phyloP scores from a whole-genome alignment of 2,888 invertebrate species.

The Cyaniris semiargus region DNA sequence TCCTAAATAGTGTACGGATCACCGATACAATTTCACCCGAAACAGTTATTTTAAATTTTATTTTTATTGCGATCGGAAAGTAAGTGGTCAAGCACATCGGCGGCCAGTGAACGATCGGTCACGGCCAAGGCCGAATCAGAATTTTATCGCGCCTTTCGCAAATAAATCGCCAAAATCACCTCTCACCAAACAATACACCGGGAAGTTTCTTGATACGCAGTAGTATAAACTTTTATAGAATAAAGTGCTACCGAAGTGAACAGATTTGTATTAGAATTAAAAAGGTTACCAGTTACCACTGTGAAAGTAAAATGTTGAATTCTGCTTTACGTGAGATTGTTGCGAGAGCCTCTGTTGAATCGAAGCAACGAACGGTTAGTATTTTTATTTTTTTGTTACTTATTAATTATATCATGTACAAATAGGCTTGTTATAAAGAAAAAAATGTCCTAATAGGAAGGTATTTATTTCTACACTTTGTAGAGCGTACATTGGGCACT shows the following conservation, averaged over 20 bases:
- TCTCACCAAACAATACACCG: conserved; percentile 49
- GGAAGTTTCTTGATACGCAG: conserved; percentile 45
- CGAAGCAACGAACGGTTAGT: conserved; percentile 61
- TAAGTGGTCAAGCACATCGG: conserved; percentile 62
- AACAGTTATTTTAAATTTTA: conserved; percentile 20
- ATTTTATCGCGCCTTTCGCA: conserved; percentile 48
- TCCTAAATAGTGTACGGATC: neutral
- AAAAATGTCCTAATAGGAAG: too few species aligned
- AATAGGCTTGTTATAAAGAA: too few species aligned
- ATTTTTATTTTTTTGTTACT: conserved; percentile 8
- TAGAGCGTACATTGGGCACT: too few species aligned
- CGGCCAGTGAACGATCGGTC: conserved; percentile 73
- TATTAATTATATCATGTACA: too few species aligned
- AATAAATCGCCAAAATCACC: conserved; percentile 49
- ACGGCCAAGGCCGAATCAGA: conserved; percentile 72
- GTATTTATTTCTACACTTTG: too few species aligned
- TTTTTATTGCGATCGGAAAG: conserved; percentile 45
- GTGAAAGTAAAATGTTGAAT: conserved; percentile 67
- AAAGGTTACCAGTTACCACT: conserved; percentile 22
- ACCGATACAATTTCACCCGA: neutral
- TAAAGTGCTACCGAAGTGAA: neutral
- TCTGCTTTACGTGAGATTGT: conserved; percentile 68
- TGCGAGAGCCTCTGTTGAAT: conserved; percentile 61
- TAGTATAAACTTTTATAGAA: conserved; percentile 32
- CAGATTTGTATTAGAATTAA: neutral